phyloP scores from a whole-genome alignment of 1,140 invertebrate species.

The Drosophila prosaltans region DNA sequence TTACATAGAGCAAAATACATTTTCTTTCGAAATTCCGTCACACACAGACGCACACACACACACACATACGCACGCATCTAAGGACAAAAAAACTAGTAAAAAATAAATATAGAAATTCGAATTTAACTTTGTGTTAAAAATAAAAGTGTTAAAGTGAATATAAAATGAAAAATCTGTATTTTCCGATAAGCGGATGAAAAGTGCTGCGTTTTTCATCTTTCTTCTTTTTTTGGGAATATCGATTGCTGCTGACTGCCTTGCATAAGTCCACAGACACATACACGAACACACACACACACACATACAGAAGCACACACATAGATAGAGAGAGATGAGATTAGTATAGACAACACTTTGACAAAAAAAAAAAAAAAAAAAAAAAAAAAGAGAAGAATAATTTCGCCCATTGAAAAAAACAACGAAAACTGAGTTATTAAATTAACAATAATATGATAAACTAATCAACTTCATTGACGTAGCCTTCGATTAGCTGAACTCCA shows the following conservation, averaged over 20 bases:
- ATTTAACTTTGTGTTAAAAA: slow-evolving; percentile 13
- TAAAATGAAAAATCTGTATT: slow-evolving; percentile 37
- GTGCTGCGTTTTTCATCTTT: slow-evolving; percentile 27
- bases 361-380: slow-evolving; percentile 3
- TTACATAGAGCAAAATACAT: slow-evolving; percentile 11
- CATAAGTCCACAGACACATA: slow-evolving; percentile 74
- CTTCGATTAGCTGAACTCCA: neutral
- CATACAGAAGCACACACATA: neutral
- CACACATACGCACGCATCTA: slow-evolving; percentile 14
- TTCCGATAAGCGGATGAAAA: slow-evolving; percentile 24
- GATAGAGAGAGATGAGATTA: slow-evolving; percentile 17
- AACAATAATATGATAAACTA: slow-evolving; percentile 1
- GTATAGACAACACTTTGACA: slow-evolving; percentile 18
- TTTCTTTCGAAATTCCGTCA: slow-evolving; percentile 15
- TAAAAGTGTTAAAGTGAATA: slow-evolving; percentile 9
- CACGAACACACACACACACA: slow-evolving; percentile 37
- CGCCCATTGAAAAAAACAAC: slow-evolving; percentile 4
- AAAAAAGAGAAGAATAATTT: slow-evolving; percentile 1
- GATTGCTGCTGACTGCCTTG: slow-evolving; percentile 76
- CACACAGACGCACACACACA: neutral
- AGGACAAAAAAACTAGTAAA: slow-evolving; percentile 8
- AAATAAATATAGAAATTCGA: neutral
- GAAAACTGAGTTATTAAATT: neutral
- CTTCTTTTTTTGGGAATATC: slow-evolving; percentile 72
- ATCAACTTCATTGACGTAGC: slow-evolving; percentile 31